Percentiles rank a stretch among this genome's conserved stretches.
phyloP scores from a whole-genome alignment of 2,888 invertebrate genomes.

The Drosophila algonquin region DNA sequence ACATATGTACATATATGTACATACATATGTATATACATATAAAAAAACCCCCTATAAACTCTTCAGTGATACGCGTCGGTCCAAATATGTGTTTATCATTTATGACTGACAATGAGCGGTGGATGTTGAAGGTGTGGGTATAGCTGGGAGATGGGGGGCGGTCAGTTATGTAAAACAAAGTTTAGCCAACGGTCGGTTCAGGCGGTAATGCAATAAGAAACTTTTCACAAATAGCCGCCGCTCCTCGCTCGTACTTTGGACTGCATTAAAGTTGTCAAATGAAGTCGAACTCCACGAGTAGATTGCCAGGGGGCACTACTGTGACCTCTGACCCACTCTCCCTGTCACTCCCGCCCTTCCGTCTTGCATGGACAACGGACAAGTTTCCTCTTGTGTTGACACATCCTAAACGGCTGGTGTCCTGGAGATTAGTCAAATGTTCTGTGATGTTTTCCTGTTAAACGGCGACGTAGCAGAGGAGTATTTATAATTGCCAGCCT shows the following conservation, averaged over 20 bases:
- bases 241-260: slow-evolving; percentile 44
- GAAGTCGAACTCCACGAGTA: slow-evolving; percentile 64
- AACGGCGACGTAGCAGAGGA: slow-evolving; percentile 41
- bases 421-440: slow-evolving; percentile 54
- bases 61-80: background rate
- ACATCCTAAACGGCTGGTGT: slow-evolving; percentile 30
- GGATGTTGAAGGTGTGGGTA: slow-evolving; percentile 14
- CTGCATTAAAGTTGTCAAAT: slow-evolving; percentile 77
- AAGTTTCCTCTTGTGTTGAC: slow-evolving; percentile 34
- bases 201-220: slow-evolving; percentile 62
- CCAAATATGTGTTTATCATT: slow-evolving; percentile 43
- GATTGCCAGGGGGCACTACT: slow-evolving; percentile 56
- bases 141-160: background rate
- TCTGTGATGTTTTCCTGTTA: slow-evolving; percentile 57
- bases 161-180: slow-evolving; percentile 47
- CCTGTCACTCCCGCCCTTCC: slow-evolving; percentile 1
- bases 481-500: slow-evolving; percentile 60
- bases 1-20: too few relatives aligned
- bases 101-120: slow-evolving; percentile 48
- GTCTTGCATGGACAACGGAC: background rate
- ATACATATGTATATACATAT: too few relatives aligned
- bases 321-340: slow-evolving; percentile 19
- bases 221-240: slow-evolving; percentile 58
- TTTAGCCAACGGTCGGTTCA: slow-evolving; percentile 42
- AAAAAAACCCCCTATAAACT: too few relatives aligned